A percentile compares a stretch with the other conserved stretches of the same genome.
Conservation (phyloP, 2,888 invertebrate species). For the Stenurella melanura region DNA sequence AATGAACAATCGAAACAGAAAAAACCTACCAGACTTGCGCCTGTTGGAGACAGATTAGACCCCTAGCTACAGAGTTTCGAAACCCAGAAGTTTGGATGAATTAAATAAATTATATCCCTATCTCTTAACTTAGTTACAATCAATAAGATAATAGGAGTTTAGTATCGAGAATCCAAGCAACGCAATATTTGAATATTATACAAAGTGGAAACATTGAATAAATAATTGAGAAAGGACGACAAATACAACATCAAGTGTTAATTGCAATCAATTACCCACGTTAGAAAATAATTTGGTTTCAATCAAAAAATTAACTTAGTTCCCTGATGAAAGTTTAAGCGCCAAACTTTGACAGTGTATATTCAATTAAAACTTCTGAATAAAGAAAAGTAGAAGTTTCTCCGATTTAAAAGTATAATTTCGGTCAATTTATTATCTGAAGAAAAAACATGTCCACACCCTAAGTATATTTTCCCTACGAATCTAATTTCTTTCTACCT, state of each 20-base stretch:
- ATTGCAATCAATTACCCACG: background rate
- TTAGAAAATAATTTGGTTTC: background rate
- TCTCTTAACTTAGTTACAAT: too few relatives aligned
- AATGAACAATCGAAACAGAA: too few relatives aligned
- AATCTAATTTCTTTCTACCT: slow-evolving; percentile 53
- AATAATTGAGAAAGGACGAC: too few relatives aligned
- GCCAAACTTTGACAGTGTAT: slow-evolving; percentile 39
- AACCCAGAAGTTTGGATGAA: too few relatives aligned
- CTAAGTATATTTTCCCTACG: slow-evolving; percentile 39
- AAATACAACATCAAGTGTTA: background rate
- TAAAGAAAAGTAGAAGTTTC: slow-evolving; percentile 44
- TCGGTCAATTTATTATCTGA: slow-evolving; percentile 45
- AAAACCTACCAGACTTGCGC: too few relatives aligned
- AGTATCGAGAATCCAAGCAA: too few relatives aligned
- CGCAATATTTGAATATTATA: too few relatives aligned
- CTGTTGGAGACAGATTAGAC: too few relatives aligned
- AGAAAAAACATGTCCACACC: slow-evolving; percentile 43
- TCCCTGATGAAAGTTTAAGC: slow-evolving; percentile 31
- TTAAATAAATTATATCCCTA: too few relatives aligned
- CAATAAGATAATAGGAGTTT: too few relatives aligned
- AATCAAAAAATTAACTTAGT: slow-evolving; percentile 29
- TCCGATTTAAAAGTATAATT: slow-evolving; percentile 51
- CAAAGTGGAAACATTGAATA: too few relatives aligned
- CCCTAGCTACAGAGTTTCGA: too few relatives aligned
- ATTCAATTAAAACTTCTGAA: slow-evolving; percentile 51